A percentile compares a stretch with the other conserved stretches of the same genome.
These are phyloP conservation scores for Sebastolobus alascanus DNA, from an alignment of 2,797 vertebrate species.

Conservation along the genomic window DNA sequence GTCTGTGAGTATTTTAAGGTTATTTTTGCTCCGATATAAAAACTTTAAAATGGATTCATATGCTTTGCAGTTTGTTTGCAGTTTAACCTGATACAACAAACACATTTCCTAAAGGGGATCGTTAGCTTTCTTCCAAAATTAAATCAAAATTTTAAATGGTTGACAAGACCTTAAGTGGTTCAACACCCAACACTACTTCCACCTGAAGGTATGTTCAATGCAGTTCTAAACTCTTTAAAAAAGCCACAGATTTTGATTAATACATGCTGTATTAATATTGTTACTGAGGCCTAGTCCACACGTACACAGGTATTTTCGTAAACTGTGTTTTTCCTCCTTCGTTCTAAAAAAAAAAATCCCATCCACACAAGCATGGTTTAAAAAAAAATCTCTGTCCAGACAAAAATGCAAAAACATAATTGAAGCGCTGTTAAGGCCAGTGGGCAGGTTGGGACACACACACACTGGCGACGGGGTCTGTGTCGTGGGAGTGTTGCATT, in stretches of 20 bases:
- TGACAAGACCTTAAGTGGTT: background rate
- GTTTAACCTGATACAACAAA: background rate
- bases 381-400: too few species aligned
- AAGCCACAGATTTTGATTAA: background rate
- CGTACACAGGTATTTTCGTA: too few species aligned
- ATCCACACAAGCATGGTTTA: too few species aligned
- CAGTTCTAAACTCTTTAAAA: constrained; percentile 10
- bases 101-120: background rate
- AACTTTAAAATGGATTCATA: background rate
- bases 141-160: constrained; percentile 4
- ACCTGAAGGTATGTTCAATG: background rate
- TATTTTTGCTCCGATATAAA: background rate
- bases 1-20: background rate
- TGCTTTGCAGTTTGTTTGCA: background rate
- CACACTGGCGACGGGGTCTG: too few species aligned
- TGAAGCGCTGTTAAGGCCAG: too few species aligned
- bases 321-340: too few species aligned
- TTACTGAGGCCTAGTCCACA: constrained; percentile 16
- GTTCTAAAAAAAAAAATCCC: too few species aligned
- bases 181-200: background rate
- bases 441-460: too few species aligned
- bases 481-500: too few species aligned
- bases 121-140: background rate
- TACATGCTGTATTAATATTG: constrained; percentile 42
- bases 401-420: too few species aligned